Percentiles rank a stretch among this genome's conserved stretches.
phyloP scores from a whole-genome alignment of 2,888 invertebrate genomes.

The Gnatocerus cornutus region DNA sequence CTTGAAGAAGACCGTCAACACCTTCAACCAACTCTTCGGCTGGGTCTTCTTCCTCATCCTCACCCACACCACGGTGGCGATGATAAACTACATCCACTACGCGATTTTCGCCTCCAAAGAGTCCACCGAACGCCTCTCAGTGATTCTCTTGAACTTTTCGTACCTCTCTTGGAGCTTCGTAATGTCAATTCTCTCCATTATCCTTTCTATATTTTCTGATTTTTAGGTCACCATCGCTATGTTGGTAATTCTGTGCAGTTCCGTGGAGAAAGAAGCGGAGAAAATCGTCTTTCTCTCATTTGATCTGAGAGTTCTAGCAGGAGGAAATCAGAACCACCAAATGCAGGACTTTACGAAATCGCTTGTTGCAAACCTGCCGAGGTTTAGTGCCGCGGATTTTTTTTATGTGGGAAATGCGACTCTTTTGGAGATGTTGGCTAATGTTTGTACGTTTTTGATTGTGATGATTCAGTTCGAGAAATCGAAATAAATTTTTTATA shows the following conservation, averaged over 20 bases:
- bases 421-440: conserved; percentile 5
- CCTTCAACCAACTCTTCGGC: conserved; percentile 15
- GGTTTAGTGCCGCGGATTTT: conserved; percentile 24
- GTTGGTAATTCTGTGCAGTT: conserved; percentile 9
- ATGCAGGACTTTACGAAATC: conserved; percentile 3
- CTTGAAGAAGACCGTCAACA: conserved; percentile 15
- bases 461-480: conserved; percentile 30
- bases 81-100: conserved; percentile 12
- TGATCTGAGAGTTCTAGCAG: background rate
- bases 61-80: background rate
- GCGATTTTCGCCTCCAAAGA: conserved; percentile 1
- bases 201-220: background rate
- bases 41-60: conserved; percentile 2
- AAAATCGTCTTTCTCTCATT: conserved; percentile 3
- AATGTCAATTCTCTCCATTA: background rate
- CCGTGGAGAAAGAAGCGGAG: conserved; percentile 13
- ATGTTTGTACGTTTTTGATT: conserved; percentile 13
- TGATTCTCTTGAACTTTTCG: background rate
- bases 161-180: conserved; percentile 10
- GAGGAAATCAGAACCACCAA: background rate
- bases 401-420: conserved; percentile 5
- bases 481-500: no score
- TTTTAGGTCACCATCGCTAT: conserved; percentile 1
- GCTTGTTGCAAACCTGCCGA: background rate
- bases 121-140: background rate